phyloP scores from a whole-genome alignment of 2,113 vertebrate genomes.

The Osmerus eperlanus region DNA sequence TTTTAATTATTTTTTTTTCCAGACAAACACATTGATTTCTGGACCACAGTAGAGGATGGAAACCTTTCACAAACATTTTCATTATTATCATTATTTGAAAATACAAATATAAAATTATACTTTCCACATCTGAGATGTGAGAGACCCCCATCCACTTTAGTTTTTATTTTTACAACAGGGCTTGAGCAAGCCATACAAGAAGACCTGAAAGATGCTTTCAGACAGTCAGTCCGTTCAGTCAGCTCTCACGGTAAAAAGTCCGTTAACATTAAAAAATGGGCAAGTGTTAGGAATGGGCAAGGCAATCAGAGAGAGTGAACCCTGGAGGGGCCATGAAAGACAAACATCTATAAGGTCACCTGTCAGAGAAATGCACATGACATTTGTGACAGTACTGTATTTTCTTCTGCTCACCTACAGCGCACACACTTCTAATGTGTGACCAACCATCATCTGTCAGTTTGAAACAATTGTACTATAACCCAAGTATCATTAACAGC shows the following conservation, averaged over 20 bases:
- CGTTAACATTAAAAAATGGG: conserved; percentile 62
- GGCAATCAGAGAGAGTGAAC: conserved; percentile 35
- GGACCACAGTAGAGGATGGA: conserved; percentile 98
- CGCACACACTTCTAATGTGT: background rate
- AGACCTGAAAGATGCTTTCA: conserved; percentile 94
- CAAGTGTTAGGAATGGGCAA: conserved; percentile 65
- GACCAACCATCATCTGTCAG: background rate
- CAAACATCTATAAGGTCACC: background rate
- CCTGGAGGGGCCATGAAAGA: background rate
- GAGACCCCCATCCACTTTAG: conserved; percentile 93
- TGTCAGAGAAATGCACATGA: background rate
- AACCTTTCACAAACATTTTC: conserved; percentile 98
- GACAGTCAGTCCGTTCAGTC: conserved; percentile 59
- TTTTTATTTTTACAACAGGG: conserved; percentile 90
- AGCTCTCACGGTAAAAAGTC: conserved; percentile 62
- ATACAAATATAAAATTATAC: conserved; percentile 99
- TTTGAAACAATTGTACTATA: background rate
- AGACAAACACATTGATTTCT: conserved; percentile 98
- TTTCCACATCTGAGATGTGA: conserved; percentile 97
- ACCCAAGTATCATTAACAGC: background rate
- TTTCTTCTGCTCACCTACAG: background rate
- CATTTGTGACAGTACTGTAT: background rate
- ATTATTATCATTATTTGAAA: conserved; percentile 93
- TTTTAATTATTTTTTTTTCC: conserved; percentile 80
- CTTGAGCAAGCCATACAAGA: conserved; percentile 92